Evolutionary conservation across 2,888 invertebrate genomes (phyloP), one percentile per base, ranked within the genome.

Genomic region (Sinohyriopsis cumingii): DNA sequence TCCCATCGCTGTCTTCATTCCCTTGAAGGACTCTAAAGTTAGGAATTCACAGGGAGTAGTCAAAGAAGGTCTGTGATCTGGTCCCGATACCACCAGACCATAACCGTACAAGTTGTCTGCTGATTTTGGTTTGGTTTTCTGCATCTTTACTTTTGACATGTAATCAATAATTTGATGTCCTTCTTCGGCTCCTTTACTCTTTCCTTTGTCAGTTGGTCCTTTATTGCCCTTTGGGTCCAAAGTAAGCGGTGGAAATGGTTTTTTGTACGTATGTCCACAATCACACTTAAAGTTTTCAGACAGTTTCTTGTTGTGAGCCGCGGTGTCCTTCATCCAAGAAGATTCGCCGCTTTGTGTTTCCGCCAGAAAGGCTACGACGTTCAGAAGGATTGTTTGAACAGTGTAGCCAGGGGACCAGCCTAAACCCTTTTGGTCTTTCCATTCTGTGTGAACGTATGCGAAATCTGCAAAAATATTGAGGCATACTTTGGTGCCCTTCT

Each of bases 361-460:
- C 15, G 83, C 83, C 45, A 86, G 73, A 66, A 86, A 86, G 4
- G 85, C 78, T 24, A 86, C 81, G 6, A 86, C 79, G 61, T 86
- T 86, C 80, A 86, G 81, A 1, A 86, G 78, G 18, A 86, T 82
- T 15, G 85, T 85, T 76, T 86, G 86, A 1, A 85, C 81, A 15
- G 86, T 84, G 70, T 86, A 86, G 9, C 85, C 85, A 5, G 86
- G 85, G 18, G 84, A 84, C 86, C 86, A 86, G 12, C 86, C 86
- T 0, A 81, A 63, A 1, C 81, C 80, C 59, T 85, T 86, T 75
- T 86, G 79, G 64, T 81, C 79, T 60, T 82, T 82, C 86, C 86
- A 86, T 73, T 86, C 86, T 18, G 82, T 81, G 70, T 86, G 86
- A 54, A 78, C 80, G 61, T 80, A 74, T 55, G 84, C 85, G 67